phyloP scores from a whole-genome alignment of 1,140 invertebrate species.

The Octopus sinensis region DNA sequence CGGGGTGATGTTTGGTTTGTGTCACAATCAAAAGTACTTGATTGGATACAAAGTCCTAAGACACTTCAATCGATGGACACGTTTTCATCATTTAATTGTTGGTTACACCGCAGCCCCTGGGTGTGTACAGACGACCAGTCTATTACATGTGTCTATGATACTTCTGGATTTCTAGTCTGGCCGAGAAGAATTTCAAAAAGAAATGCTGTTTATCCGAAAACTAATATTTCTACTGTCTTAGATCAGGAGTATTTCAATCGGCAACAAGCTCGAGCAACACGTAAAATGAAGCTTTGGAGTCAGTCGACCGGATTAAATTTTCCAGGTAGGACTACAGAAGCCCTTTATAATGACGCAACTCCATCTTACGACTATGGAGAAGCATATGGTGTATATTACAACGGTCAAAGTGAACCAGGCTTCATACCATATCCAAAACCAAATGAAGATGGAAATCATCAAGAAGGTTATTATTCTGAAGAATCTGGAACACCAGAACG shows the following conservation, averaged over 20 bases:
- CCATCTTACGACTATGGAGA: neutral
- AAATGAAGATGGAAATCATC: neutral
- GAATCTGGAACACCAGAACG: neutral
- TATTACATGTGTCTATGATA: neutral
- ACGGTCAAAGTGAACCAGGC: neutral
- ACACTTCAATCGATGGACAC: conserved; percentile 44
- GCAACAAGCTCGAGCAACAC: neutral
- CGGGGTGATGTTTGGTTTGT: conserved; percentile 38
- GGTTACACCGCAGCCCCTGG: neutral
- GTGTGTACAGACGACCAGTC: neutral
- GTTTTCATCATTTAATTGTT: conserved; percentile 25
- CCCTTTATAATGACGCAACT: neutral
- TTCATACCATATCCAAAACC: neutral
- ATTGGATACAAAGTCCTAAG: conserved; percentile 50
- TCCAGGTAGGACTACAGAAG: neutral
- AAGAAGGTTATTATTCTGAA: neutral
- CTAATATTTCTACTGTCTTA: neutral
- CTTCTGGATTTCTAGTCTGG: neutral
- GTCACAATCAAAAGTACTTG: conserved; percentile 29
- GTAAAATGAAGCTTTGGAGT: neutral
- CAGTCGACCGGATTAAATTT: neutral
- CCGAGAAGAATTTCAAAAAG: neutral
- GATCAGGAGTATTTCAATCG: neutral
- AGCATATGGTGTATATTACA: neutral
- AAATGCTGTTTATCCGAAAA: neutral